These are phyloP conservation scores for Notothenia rossii DNA, from an alignment of 2,113 vertebrate genomes.

Conservation along the genomic window DNA sequence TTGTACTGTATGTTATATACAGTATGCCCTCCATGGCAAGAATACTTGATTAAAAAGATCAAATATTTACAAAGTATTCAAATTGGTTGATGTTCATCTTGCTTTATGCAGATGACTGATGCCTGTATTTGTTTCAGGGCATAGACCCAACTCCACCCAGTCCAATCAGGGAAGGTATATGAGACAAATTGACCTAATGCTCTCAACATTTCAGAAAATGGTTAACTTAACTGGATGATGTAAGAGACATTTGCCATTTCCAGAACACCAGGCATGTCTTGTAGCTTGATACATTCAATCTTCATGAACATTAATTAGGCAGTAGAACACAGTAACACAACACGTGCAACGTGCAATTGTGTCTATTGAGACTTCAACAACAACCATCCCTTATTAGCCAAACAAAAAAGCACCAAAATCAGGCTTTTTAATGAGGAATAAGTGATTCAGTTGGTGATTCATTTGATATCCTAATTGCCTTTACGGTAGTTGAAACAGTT, in stretches of 20 bases:
- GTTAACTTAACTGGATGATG: too few species aligned
- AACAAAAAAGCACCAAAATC: not conserved
- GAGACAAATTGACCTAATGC: not conserved
- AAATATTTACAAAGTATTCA: too few species aligned
- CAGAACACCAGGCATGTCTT: not conserved
- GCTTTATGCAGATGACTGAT: too few species aligned
- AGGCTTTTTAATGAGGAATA: not conserved
- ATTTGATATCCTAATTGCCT: not conserved
- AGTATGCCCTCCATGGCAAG: too few species aligned
- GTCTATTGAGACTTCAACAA: too few species aligned
- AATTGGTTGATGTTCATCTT: too few species aligned
- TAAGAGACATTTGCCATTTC: not conserved
- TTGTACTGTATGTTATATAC: too few species aligned
- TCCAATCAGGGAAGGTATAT: too few species aligned
- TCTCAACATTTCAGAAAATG: not conserved
- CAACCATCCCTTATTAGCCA: not conserved
- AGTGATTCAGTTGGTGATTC: not conserved
- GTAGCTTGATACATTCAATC: not conserved
- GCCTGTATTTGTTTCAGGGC: too few species aligned
- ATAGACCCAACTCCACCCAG: too few species aligned
- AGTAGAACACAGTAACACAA: not conserved
- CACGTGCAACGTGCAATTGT: not conserved
- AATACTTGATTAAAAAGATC: too few species aligned
- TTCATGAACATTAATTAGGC: not conserved
- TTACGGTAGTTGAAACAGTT: not conserved